phyloP scores from a whole-genome alignment of 2,113 vertebrate genomes.

The Phalacrocorax pelagicus region DNA sequence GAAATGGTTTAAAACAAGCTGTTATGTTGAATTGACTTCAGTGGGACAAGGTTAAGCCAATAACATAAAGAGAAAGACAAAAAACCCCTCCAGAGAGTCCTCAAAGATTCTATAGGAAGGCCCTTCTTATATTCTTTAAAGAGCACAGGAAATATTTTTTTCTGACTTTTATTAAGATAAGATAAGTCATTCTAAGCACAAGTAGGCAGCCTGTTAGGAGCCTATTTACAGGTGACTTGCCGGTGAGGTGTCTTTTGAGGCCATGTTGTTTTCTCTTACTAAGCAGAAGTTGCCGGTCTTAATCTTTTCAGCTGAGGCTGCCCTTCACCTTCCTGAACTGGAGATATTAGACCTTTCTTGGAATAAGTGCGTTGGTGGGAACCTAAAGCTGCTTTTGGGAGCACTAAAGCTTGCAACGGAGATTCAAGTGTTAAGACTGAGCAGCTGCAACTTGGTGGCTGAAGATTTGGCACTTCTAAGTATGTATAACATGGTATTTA shows the following conservation, averaged over 20 bases:
- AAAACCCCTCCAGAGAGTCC: background rate
- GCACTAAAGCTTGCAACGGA: conserved; percentile 68
- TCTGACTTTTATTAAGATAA: background rate
- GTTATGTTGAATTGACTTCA: background rate
- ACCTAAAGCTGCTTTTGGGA: conserved; percentile 79
- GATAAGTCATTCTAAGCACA: background rate
- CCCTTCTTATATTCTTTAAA: background rate
- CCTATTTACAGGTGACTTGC: conserved; percentile 19
- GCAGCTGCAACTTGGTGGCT: conserved; percentile 86
- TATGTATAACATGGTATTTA: conserved; percentile 64
- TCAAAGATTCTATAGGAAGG: background rate
- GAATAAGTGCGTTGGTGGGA: conserved; percentile 89
- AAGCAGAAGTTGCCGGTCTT: conserved; percentile 58
- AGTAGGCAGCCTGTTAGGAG: background rate
- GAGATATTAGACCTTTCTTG: conserved; percentile 85
- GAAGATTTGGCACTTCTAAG: conserved; percentile 82
- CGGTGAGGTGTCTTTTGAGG: conserved; percentile 33
- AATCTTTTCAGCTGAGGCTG: conserved; percentile 77
- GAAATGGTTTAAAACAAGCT: background rate
- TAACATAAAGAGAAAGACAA: background rate
- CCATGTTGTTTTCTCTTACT: conserved; percentile 15
- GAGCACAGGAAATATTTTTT: background rate
- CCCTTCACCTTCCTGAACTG: conserved; percentile 77
- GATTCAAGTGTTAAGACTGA: conserved; percentile 82
- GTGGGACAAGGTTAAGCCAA: background rate